These are phyloP conservation scores for Deilephila porcellus DNA, from an alignment of 2,888 invertebrate species.

Conservation along the genomic window DNA sequence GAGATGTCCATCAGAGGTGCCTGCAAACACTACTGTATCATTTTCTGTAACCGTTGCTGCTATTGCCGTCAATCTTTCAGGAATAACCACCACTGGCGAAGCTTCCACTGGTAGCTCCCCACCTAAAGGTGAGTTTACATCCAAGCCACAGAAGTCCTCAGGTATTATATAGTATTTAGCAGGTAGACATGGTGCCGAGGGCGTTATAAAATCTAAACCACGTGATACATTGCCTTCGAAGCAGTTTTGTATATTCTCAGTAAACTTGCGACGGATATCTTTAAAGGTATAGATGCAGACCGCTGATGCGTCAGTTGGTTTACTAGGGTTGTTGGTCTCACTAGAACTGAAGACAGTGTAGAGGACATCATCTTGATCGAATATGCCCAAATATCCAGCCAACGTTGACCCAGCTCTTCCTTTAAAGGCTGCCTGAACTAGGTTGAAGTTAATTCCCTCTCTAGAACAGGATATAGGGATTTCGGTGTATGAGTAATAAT, in stretches of 20 bases:
- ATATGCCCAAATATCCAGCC: constrained; percentile 95
- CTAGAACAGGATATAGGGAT: constrained; percentile 96
- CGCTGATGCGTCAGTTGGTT: constrained; percentile 89
- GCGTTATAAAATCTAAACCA: constrained; percentile 97
- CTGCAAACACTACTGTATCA: constrained; percentile 99
- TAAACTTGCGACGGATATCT: constrained; percentile 95
- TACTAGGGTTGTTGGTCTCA: constrained; percentile 88
- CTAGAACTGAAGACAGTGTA: constrained; percentile 97
- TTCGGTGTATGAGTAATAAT: constrained; percentile 99
- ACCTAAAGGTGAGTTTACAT: constrained; percentile 98
- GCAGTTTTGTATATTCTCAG: constrained; percentile 98
- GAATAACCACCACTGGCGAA: constrained; percentile 93
- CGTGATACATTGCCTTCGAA: constrained; percentile 94
- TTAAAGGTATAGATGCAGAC: constrained; percentile 97
- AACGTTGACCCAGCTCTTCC: constrained; percentile 97
- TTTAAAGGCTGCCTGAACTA: constrained; percentile 97
- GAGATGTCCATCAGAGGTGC: constrained; percentile 95
- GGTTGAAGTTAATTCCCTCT: constrained; percentile 92
- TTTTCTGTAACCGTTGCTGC: constrained; percentile 97
- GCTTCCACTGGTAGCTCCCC: constrained; percentile 95
- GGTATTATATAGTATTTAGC: constrained; percentile 94
- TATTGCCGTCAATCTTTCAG: constrained; percentile 93
- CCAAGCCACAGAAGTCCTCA: constrained; percentile 97
- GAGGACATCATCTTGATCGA: constrained; percentile 96
- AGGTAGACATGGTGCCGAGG: constrained; percentile 93